Percentiles rank a stretch among this genome's conserved stretches.
Conservation (phyloP, 2,113 vertebrate species). For the Orycteropus afer region DNA sequence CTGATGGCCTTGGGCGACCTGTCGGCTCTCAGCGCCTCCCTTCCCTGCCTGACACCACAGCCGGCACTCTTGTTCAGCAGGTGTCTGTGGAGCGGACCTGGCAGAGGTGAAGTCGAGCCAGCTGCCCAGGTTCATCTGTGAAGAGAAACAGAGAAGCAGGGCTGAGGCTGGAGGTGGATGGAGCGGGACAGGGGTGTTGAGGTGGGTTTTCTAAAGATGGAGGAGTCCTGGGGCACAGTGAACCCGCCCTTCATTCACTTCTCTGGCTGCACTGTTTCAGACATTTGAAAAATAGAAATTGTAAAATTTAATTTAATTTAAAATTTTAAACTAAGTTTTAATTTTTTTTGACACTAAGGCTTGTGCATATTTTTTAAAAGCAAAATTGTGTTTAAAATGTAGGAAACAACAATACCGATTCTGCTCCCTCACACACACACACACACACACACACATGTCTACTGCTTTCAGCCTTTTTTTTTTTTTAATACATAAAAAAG, state of each 20-base stretch:
- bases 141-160: neutral
- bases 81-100: too few species aligned
- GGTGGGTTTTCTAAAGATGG: neutral
- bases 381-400: neutral
- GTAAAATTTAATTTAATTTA: too few species aligned
- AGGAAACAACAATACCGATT: neutral
- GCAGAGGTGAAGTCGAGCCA: rapidly evolving
- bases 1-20: neutral
- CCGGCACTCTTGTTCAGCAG: too few species aligned
- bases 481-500: neutral
- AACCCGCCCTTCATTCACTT: neutral
- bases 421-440: neutral
- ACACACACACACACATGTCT: neutral
- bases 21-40: neutral
- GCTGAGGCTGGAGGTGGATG: neutral
- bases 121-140: rapidly evolving
- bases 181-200: rapidly evolving
- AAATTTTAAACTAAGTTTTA: too few species aligned
- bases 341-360: too few species aligned
- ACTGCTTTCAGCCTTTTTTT: neutral
- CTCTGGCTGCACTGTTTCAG: neutral
- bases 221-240: rapidly evolving
- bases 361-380: neutral
- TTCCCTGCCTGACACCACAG: too few species aligned
- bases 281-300: too few species aligned